phyloP scores from a whole-genome alignment of 1,140 invertebrate species.

The Chrysomallon squamiferum region DNA sequence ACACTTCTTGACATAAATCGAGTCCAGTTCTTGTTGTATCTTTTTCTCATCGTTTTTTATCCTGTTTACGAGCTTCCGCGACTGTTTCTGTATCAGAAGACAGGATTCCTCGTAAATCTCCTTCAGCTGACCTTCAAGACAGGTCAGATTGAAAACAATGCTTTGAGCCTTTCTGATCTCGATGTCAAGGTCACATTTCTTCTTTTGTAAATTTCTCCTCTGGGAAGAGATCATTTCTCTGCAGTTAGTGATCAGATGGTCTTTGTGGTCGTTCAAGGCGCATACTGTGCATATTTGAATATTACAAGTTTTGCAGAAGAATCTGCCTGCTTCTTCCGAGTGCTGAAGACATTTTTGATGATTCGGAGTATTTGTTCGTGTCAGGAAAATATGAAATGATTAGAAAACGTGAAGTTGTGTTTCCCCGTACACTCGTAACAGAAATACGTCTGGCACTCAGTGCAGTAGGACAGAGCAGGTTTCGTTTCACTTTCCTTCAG shows the following conservation, averaged over 20 bases:
- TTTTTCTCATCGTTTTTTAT: slow-evolving; percentile 14
- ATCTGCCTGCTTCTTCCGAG: slow-evolving; percentile 20
- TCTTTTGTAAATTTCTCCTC: slow-evolving; percentile 1
- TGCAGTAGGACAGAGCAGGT: slow-evolving; percentile 15
- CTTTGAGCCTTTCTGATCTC: slow-evolving; percentile 24
- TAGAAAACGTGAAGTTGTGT: slow-evolving; percentile 13
- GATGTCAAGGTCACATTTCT: slow-evolving; percentile 12
- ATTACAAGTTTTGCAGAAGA: slow-evolving; percentile 21
- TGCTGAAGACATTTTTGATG: slow-evolving; percentile 12
- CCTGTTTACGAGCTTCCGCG: slow-evolving; percentile 11
- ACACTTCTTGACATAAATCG: slow-evolving; percentile 11
- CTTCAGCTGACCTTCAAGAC: slow-evolving; percentile 22
- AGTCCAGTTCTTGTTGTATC: slow-evolving; percentile 16
- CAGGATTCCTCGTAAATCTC: slow-evolving; percentile 21
- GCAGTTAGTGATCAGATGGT: slow-evolving; percentile 16
- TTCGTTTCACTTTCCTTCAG: background rate
- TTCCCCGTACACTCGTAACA: slow-evolving; percentile 11
- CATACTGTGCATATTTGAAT: slow-evolving; percentile 19
- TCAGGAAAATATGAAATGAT: slow-evolving; percentile 15
- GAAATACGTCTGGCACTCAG: slow-evolving; percentile 29
- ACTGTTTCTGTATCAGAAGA: slow-evolving; percentile 15
- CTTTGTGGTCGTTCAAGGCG: slow-evolving; percentile 18
- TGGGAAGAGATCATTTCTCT: background rate
- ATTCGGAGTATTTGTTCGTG: background rate
- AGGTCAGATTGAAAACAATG: slow-evolving; percentile 21